phyloP scores from a whole-genome alignment of 2,797 vertebrate species.

The Karalla daura region DNA sequence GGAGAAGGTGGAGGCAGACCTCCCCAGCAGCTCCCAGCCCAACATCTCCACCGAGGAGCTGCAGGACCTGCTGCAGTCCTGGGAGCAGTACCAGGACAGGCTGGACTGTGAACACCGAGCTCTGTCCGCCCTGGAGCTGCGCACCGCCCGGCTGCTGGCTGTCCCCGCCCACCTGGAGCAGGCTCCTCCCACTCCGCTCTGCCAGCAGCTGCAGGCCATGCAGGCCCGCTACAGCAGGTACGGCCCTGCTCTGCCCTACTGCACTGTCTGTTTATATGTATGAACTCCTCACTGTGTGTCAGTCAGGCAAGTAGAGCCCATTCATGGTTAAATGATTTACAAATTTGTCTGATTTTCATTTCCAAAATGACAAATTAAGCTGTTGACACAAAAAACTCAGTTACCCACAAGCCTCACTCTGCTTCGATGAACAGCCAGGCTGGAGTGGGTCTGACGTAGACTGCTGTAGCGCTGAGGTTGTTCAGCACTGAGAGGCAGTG shows the following conservation, averaged over 20 bases:
- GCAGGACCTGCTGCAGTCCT: constrained; percentile 81
- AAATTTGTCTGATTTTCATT: too few relatives aligned
- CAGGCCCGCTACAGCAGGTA: constrained; percentile 86
- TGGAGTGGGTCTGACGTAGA: background rate
- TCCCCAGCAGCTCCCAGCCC: constrained; percentile 79
- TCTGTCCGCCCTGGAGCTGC: constrained; percentile 86
- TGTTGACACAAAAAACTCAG: background rate
- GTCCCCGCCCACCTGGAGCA: constrained; percentile 75
- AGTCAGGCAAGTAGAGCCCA: too few relatives aligned
- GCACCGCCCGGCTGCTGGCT: constrained; percentile 81
- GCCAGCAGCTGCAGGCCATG: constrained; percentile 87
- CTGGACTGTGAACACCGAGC: constrained; percentile 87
- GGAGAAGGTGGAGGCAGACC: constrained; percentile 89
- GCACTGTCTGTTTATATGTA: too few relatives aligned
- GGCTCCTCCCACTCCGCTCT: constrained; percentile 75
- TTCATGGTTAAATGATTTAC: too few relatives aligned
- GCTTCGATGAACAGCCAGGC: background rate
- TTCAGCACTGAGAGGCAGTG: too few relatives aligned
- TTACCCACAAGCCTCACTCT: background rate
- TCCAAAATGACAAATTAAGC: too few relatives aligned
- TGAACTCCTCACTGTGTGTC: too few relatives aligned
- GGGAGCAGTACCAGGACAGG: constrained; percentile 85
- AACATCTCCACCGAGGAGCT: constrained; percentile 83
- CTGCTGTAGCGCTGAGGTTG: background rate
- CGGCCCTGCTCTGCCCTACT: too few relatives aligned